Base-by-base conservation (phyloP, 2,797 vertebrate genomes). In the Liparis tanakae region DNA sequence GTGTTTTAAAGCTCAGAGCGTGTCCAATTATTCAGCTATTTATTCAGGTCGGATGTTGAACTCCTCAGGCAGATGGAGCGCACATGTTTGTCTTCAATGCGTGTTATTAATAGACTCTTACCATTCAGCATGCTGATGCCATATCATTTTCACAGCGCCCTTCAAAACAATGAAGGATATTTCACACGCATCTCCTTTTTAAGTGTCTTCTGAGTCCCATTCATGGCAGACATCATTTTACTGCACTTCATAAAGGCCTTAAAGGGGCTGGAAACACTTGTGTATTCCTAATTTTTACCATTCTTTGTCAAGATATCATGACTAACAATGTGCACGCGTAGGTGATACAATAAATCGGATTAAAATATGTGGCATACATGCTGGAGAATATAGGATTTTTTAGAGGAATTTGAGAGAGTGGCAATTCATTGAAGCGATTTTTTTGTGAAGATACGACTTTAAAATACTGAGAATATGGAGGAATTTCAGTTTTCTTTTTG, bases 71-170 rank as follows among this genome's bases (percentile, higher is more conserved):
- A 74, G 67, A 72, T 48, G 60, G 20, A 71, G 54, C 25, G 71
- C 53, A 74, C 36, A 36, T 54, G 50, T 74, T 51, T 56, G 41
- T 76, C 61, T 50, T 30, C 53, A 25, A 10, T 57, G 72, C n/a
- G 60, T 54, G 62, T 79, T 86, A 83, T 79, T 78, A 81, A 83
- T 82, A 86, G 78, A 83, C 61, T 80, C n/a, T 77, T 10, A 9
- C 10, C 51, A 58, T 70, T 81, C 68, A 54, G 70, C 61, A 70
- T 30, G 36, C 36, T 67, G 57, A 65, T 34, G 43, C 17, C 30
- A 2, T 43, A 71, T 70, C 56, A 37, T 69, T 75, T 74, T 34
- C 72, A 55, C 68, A 10, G 37, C 22, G 70, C 20, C 66, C 73
- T 80, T 80, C 64, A 77, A 59, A 81, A 59, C 25, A 61, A 81